phyloP scores from a whole-genome alignment of 2,888 invertebrate genomes.

The Eupsilia transversa region DNA sequence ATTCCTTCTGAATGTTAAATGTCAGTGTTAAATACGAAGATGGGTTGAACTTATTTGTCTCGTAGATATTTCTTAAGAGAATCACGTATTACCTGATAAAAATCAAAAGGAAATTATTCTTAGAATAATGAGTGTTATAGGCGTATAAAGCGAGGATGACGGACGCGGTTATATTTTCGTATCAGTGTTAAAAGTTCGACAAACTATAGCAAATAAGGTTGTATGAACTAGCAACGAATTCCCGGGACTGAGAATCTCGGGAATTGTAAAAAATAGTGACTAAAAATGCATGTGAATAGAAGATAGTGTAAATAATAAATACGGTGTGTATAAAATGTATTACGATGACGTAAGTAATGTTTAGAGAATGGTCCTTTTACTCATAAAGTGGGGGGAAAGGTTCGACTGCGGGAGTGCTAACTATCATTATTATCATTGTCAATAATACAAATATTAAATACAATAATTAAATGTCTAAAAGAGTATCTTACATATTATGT shows the following conservation, averaged over 20 bases:
- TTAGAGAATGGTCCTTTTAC: constrained; percentile 7
- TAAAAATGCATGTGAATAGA: constrained; percentile 16
- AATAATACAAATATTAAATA: constrained; percentile 33
- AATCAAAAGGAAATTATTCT: constrained; percentile 15
- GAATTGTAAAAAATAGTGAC: constrained; percentile 30
- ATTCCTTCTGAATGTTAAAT: constrained; percentile 49
- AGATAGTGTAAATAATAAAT: constrained; percentile 46
- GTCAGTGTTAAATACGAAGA: constrained; percentile 32
- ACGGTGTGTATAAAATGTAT: constrained; percentile 34
- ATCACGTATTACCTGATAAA: background rate
- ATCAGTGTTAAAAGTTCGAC: constrained; percentile 51
- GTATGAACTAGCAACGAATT: constrained; percentile 39
- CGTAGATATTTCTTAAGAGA: background rate
- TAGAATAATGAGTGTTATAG: constrained; percentile 23
- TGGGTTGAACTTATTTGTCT: constrained; percentile 22
- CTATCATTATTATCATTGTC: constrained; percentile 15
- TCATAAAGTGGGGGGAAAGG: background rate
- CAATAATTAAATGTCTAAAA: constrained; percentile 43
- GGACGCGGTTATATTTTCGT: constrained; percentile 58
- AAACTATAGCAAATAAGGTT: constrained; percentile 51
- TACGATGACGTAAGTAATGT: constrained; percentile 7
- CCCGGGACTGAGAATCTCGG: background rate
- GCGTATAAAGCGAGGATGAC: constrained; percentile 8
- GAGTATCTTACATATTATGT: constrained; percentile 22
- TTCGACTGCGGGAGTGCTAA: constrained; percentile 15